phyloP scores from a whole-genome alignment of 1,140 invertebrate genomes.

The Drosophila mauritiana region DNA sequence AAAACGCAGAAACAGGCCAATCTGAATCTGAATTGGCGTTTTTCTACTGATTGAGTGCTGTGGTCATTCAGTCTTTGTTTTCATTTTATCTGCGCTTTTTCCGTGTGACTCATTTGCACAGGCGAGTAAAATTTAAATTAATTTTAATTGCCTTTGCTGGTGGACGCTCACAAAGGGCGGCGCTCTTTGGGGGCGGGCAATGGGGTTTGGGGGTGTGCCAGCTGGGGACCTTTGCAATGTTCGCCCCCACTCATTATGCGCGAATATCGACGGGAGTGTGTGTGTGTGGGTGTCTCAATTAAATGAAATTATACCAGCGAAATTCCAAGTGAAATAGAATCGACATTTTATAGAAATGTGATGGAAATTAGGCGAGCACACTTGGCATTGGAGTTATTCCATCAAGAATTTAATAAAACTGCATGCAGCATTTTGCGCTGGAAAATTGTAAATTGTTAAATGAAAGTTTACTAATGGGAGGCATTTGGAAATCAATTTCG shows the following conservation, averaged over 20 bases:
- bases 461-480: background rate
- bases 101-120: conserved; percentile 58
- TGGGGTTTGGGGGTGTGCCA: background rate
- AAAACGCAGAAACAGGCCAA: background rate
- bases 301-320: conserved; percentile 44
- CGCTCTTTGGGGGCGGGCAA: background rate
- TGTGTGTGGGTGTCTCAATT: conserved; percentile 37
- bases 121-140: conserved; percentile 73
- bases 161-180: conserved; percentile 29
- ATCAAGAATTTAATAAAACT: conserved; percentile 30
- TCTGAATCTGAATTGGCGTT: background rate
- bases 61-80: conserved; percentile 21
- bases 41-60: conserved; percentile 6
- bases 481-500: background rate
- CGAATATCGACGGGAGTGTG: conserved; percentile 7
- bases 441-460: background rate
- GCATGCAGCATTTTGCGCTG: background rate
- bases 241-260: conserved; percentile 52
- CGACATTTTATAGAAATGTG: conserved; percentile 16
- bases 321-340: conserved; percentile 41
- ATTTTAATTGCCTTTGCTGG: conserved; percentile 75
- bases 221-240: conserved; percentile 42
- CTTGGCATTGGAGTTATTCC: conserved; percentile 29
- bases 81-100: conserved; percentile 35
- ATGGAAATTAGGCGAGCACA: conserved; percentile 12